A percentile compares a stretch with the other conserved stretches of the same genome.
These are phyloP conservation scores for Zaprionus gabonicus DNA, from an alignment of 1,140 invertebrate genomes.

Conservation along the genomic window DNA sequence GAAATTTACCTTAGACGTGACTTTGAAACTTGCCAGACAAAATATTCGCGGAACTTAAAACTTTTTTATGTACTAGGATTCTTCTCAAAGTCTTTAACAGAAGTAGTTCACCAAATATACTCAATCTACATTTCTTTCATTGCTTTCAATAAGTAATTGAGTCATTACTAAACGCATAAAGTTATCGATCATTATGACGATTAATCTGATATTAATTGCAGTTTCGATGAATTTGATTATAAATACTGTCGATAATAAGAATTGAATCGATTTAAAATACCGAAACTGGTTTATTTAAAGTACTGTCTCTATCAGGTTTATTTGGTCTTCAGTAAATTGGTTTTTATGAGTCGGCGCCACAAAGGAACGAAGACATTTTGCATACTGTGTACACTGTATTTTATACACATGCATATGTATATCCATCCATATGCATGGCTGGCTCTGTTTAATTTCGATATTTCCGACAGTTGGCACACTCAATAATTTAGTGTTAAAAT, in stretches of 20 bases:
- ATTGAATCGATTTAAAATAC: not conserved
- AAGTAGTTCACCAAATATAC: not conserved
- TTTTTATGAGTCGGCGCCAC: not conserved
- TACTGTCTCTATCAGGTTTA: not conserved
- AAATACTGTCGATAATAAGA: no score
- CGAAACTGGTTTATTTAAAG: not conserved
- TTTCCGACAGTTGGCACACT: slow-evolving; percentile 60
- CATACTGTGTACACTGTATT: not conserved
- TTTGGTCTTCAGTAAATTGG: not conserved
- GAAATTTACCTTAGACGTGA: slow-evolving; percentile 3
- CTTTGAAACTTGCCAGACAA: slow-evolving; percentile 6
- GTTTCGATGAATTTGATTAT: no score
- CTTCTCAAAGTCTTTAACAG: not conserved
- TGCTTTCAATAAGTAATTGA: not conserved
- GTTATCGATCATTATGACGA: no score
- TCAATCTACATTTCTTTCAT: not conserved
- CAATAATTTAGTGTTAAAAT: slow-evolving; percentile 59
- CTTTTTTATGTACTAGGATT: not conserved
- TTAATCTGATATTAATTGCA: no score
- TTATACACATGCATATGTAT: slow-evolving; percentile 1
- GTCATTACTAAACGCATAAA: no score
- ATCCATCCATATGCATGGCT: slow-evolving; percentile 3
- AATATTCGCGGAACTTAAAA: not conserved
- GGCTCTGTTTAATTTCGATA: slow-evolving; percentile 37
- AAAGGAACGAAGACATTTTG: not conserved